A percentile compares a stretch with the other conserved stretches of the same genome.
phyloP scores from a whole-genome alignment of 1,140 invertebrate species.

The Uloborus diversus region DNA sequence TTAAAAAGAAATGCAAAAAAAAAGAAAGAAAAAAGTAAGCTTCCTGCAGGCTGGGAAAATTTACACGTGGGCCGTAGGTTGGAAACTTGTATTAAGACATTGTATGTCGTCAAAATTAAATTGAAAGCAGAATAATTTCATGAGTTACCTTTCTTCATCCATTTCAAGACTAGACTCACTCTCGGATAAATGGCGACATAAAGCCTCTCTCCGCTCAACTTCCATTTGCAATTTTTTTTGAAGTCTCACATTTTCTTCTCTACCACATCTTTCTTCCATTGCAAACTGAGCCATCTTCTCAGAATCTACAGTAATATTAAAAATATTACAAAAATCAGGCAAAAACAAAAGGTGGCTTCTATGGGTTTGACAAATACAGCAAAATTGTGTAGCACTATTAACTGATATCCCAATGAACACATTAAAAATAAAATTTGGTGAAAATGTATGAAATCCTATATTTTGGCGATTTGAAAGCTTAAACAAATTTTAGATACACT shows the following conservation, averaged over 20 bases:
- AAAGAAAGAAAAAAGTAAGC: no score
- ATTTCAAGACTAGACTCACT: constrained; percentile 78
- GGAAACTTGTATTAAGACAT: no score
- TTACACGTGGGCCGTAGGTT: no score
- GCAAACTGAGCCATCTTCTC: constrained; percentile 95
- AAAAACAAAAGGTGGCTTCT: neutral
- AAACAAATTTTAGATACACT: no score
- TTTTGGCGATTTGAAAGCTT: no score
- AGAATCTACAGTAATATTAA: constrained; percentile 62
- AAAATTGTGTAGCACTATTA: no score
- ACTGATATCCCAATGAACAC: no score
- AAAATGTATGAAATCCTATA: neutral
- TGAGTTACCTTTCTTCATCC: constrained; percentile 89
- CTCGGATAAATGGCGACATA: constrained; percentile 83
- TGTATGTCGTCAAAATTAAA: no score
- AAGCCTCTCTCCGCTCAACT: constrained; percentile 88
- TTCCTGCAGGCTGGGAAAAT: no score
- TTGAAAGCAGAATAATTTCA: no score
- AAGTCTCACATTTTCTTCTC: constrained; percentile 93
- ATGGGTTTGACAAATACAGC: no score
- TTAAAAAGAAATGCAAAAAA: no score
- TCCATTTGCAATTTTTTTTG: constrained; percentile 94
- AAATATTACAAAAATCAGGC: neutral
- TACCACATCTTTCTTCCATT: constrained; percentile 91
- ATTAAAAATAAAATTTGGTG: neutral